Evolutionary conservation across 2,888 invertebrate species (phyloP), one percentile per base, ranked within the genome.

Genomic region (Melieria picta): DNA sequence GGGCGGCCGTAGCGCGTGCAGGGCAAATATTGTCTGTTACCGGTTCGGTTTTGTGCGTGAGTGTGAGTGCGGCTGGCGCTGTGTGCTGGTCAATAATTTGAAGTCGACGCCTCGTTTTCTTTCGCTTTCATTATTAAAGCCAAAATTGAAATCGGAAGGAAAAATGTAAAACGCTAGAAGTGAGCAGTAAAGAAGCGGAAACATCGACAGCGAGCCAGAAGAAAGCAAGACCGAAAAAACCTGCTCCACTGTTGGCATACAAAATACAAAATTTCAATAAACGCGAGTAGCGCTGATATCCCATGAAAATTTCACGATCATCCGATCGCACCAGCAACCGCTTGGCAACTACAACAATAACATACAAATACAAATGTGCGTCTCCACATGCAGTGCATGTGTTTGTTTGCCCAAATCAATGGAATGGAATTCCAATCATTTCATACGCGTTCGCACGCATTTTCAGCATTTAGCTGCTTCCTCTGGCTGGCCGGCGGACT

Each of bases 391-490:
- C 52, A 6, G 6, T 11, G 60, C n/a, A n/a, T n/a, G n/a, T n/a
- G n/a, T n/a, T 5, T 16, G 30, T 30, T 65, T 46, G 57, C 9
- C 56, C 46, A 65, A 65, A 65, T 56, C 11, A 67, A 60, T 50
- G 30, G 10, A 50, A 60, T 67, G 67, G 67, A 67, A 67, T 67
- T 67, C 13, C 52, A 50, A 60, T 60, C 30, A 60, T 67, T 60
- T 67, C 48, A 50, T 60, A 10, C 47, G 45, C 56, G 5, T 13
- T 52, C 16, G 16, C 64, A 65, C 45, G 11, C 64, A 55, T 13
- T 45, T 65, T 65, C 6, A 11, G 43, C 13, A 43, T 48, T 30
- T 30, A 30, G 30, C 30, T 30, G 30, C 30, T 30, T 30, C 30
- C 30, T 30, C 30, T 30, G 2, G 30, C 30, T 30, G 30, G 30